These are phyloP conservation scores for Microcebus jonahi DNA, from an alignment of 2,113 vertebrate genomes.

Conservation along the genomic window DNA sequence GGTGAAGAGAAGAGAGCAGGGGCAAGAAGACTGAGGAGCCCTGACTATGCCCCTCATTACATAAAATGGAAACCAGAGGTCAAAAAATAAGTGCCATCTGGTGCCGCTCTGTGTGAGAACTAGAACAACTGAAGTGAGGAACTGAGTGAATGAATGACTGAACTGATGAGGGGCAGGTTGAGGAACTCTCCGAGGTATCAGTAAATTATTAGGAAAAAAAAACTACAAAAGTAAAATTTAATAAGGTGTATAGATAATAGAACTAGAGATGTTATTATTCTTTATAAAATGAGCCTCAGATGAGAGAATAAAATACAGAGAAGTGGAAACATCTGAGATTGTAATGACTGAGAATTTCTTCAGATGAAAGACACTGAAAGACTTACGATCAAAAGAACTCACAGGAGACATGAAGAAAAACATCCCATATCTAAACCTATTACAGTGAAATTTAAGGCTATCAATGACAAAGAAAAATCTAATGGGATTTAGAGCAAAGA, in stretches of 20 bases:
- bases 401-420: background rate
- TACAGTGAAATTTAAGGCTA: background rate
- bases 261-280: background rate
- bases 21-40: background rate
- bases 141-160: background rate
- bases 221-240: background rate
- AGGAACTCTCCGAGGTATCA: background rate
- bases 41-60: background rate
- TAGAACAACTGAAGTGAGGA: background rate
- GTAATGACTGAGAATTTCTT: background rate
- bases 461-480: background rate
- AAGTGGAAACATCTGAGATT: background rate
- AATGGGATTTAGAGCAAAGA: background rate
- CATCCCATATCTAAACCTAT: background rate
- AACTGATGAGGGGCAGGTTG: background rate
- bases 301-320: background rate
- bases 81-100: background rate
- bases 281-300: background rate
- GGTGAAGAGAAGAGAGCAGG: background rate
- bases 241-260: background rate
- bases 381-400: background rate
- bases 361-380: background rate
- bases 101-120: background rate
- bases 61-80: background rate
- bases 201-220: background rate